Base-by-base conservation (phyloP, 1,140 invertebrate genomes). In the Dermatophagoides farinae region DNA sequence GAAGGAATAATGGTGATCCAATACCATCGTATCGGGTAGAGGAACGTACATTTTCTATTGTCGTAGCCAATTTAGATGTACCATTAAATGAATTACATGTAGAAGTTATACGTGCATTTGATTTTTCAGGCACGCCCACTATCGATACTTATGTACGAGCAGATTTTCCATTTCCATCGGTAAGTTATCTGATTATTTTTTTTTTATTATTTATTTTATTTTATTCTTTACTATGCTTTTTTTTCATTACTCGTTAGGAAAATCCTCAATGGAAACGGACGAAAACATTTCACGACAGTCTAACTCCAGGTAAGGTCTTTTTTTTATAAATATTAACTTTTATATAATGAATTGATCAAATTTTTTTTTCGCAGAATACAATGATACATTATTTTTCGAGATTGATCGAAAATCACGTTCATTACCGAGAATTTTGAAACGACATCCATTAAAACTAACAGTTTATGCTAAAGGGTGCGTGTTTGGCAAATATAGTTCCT, bases 1-100 rank as follows among this genome's bases (percentile, higher is more conserved):
- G 81, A 18, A 73, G 78, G 75, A 71, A 79, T 74, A 71, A 75
- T 65, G 74, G 73, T 52, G 71, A 75, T 62, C 70, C 71, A 16
- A 72, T 80, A 25, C 91, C 92, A 0, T 83, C 82, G 67, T 95
- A 92, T 75, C 91, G 93, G 72, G 96, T 95, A 70, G 91, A 96
- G 74, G 84, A 77, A 11, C 81, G 83, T 61, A 81, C 82, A 62
- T 92, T 93, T 71, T 80, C 87, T 1, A 82, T 93, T 66, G 84
- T 95, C 60, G 83, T 81, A 66, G 79, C 86, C 72, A 88, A 87
- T 71, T 88, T 88, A 49, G 92, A 97, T 70, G 75, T 97, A 60
- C 84, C 80, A 49, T 88, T 91, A 69, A 85, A 84, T 70, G 90
- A 95, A 65, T 73, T 95, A 60, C 87, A 96, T 75, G 74, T 97